These are phyloP conservation scores for Pyrrhia umbra DNA, from an alignment of 2,888 invertebrate genomes.

Conservation along the genomic window DNA sequence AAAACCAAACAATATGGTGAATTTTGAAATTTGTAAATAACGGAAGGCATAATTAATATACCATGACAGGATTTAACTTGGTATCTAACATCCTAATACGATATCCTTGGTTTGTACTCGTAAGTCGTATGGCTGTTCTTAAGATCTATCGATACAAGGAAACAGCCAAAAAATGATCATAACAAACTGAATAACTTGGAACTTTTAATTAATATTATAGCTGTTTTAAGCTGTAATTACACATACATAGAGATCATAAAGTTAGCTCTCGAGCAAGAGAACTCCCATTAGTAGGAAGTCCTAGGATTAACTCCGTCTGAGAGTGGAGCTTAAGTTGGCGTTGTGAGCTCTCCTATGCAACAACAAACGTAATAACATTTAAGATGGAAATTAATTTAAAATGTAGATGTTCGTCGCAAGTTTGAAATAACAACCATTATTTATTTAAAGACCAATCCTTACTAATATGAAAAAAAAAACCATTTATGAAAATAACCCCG, in stretches of 20 bases:
- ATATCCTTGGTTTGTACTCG: no score
- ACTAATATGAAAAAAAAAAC: no score
- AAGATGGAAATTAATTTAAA: not conserved
- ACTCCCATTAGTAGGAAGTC: conserved; percentile 23
- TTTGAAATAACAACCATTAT: no score
- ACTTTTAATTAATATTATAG: conserved; percentile 22
- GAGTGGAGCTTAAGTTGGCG: conserved; percentile 8
- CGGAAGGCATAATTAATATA: not conserved
- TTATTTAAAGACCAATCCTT: no score
- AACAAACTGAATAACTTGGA: conserved; percentile 5
- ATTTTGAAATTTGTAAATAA: no score
- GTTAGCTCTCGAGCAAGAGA: conserved; percentile 9
- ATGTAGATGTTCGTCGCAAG: no score
- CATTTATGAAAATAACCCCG: no score
- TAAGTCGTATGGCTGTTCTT: no score
- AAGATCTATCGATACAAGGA: no score
- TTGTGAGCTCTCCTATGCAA: conserved; percentile 5
- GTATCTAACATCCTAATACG: no score
- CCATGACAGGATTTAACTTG: not conserved
- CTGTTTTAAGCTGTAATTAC: conserved; percentile 27
- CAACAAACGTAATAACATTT: conserved; percentile 7
- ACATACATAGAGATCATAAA: conserved; percentile 34
- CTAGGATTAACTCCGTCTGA: conserved; percentile 18
- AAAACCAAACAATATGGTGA: not conserved
- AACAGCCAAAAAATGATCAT: not conserved